Percentiles rank a stretch among this genome's conserved stretches.
Conservation (phyloP, 2,888 invertebrate genomes). For the Mythimna albipuncta region DNA sequence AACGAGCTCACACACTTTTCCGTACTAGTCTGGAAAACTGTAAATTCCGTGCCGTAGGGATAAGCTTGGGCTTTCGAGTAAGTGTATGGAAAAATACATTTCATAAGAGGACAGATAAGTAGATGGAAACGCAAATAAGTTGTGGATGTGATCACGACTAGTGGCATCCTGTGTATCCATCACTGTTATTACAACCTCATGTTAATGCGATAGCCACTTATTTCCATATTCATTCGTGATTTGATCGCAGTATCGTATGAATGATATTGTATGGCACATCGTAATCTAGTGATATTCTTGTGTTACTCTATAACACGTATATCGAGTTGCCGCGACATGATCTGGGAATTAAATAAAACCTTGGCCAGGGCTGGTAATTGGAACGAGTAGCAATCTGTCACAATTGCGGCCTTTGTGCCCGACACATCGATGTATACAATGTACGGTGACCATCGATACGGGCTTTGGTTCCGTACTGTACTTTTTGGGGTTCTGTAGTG, state of each 20-base stretch:
- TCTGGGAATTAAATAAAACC: conserved; percentile 59
- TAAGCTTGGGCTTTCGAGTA: too few relatives aligned
- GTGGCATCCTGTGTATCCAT: conserved; percentile 33
- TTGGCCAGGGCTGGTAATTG: conserved; percentile 49
- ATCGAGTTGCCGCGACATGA: conserved; percentile 50
- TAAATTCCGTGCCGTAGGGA: too few relatives aligned
- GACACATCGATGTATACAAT: conserved; percentile 32
- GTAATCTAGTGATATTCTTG: conserved; percentile 38
- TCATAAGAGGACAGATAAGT: conserved; percentile 21
- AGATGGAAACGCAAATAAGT: conserved; percentile 40
- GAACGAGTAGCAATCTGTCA: conserved; percentile 58
- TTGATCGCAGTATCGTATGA: conserved; percentile 27
- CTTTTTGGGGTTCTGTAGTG: conserved; percentile 6
- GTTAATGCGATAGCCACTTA: conserved; percentile 26
- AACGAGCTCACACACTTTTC: too few relatives aligned
- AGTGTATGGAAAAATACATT: too few relatives aligned
- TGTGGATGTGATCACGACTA: conserved; percentile 37
- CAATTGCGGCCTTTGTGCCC: conserved; percentile 57
- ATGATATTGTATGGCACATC: conserved; percentile 31
- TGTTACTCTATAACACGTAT: conserved; percentile 45
- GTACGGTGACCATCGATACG: conserved; percentile 42
- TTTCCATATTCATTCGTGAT: conserved; percentile 35
- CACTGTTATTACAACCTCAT: conserved; percentile 21
- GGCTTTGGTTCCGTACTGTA: conserved; percentile 44
- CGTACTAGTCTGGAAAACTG: too few relatives aligned